Base-by-base conservation (phyloP, 92 coral and sea anemone genomes). In the Plumapathes pennacea region DNA sequence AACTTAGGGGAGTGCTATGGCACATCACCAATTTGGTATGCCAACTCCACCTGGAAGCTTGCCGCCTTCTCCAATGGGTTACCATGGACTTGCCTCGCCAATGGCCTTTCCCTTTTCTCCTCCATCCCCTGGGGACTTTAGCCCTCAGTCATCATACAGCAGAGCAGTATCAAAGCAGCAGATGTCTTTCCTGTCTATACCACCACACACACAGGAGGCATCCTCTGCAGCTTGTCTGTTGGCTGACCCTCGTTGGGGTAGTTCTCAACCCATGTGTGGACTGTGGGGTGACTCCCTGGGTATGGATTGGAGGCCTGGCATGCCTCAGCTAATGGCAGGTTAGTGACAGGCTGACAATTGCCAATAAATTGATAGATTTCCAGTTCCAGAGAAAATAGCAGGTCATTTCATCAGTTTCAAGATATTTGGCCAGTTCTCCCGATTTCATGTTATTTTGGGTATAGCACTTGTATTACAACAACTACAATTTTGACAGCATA, bases 41-140 rank as follows among this genome's bases (percentile, higher is more conserved):
- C 86, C 83, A n/a, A 84, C 99, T 28, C 96, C 99, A 6, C 96
- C 97, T 22, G 96, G 90, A 17, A 89, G 90, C 60, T 59, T 94
- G 62, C 85, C 99, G 3, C 71, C 99, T 13, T 80, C 99, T 13
- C 94, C 96, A 1, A 66, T 86, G 53, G 82, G 89, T 30, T 81
- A 39, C 49, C 71, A 60, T 9, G 67, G 85, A 49, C 71, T 74
- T n/a, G 79, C 90, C 32, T 89, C 83, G 10, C 74, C 65, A 67
- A 71, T 72, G 5, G 50, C 85, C 26, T 83, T 88, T 49, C 86
- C 96, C 1, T 86, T 88, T 60, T 90, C 90, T 19, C 96, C 96
- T 6, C 57, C 89, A 50, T 78, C 96, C 13, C 89, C 96, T 29
- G 78, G 74, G 19, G 85, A 80, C 36, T 80, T 60, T 19, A 89